Conservation (phyloP, 2,797 vertebrate genomes). For the Tokudaia muenninki region DNA sequence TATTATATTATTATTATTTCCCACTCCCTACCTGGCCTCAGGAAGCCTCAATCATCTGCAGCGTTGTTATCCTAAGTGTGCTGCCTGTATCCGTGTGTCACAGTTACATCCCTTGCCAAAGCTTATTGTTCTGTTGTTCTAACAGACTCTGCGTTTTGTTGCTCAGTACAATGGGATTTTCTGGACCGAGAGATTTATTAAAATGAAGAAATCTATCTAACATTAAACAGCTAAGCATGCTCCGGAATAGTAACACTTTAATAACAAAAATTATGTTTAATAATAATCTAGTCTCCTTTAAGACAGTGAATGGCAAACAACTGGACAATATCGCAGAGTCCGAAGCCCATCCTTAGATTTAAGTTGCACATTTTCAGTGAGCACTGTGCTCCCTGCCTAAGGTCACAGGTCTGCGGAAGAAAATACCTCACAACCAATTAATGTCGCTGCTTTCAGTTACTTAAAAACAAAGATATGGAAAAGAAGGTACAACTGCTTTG, state of each 20-base stretch:
- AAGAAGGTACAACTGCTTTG: not conserved
- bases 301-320: slow-evolving; percentile 38
- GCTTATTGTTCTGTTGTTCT: not conserved
- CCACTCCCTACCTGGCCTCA: not conserved
- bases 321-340: not conserved
- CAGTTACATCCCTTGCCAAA: not conserved
- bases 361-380: not conserved
- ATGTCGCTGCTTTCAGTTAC: not conserved
- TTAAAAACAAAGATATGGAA: slow-evolving; percentile 41
- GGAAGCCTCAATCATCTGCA: not conserved
- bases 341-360: slow-evolving; percentile 41
- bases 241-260: slow-evolving; percentile 43
- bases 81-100: not conserved
- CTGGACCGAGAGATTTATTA: slow-evolving; percentile 36
- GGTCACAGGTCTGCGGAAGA: slow-evolving; percentile 18
- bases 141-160: not conserved
- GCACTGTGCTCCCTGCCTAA: not conserved
- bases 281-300: slow-evolving; percentile 44
- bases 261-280: slow-evolving; percentile 38
- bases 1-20: not conserved
- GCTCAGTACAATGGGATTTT: not conserved
- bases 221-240: not conserved
- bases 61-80: not conserved
- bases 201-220: slow-evolving; percentile 44
- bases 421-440: slow-evolving; percentile 34